Conservation (phyloP, 1,140 invertebrate genomes). For the Nephila pilipes region DNA sequence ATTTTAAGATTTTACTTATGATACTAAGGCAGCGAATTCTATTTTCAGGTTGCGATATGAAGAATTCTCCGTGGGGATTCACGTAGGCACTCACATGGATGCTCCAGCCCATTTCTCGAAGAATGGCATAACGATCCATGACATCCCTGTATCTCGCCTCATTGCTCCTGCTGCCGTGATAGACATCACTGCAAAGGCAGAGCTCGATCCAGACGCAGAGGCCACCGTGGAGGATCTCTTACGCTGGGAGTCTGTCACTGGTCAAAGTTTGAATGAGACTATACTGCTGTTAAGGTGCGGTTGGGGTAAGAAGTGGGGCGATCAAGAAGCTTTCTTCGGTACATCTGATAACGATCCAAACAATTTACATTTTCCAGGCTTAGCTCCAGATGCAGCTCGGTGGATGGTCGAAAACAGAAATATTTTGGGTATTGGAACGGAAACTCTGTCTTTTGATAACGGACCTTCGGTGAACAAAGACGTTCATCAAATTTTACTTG, state of each 20-base stretch:
- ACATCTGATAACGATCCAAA: slow-evolving; percentile 61
- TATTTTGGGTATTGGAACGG: slow-evolving; percentile 85
- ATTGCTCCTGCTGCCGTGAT: slow-evolving; percentile 81
- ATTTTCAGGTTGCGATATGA: slow-evolving; percentile 77
- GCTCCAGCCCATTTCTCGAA: slow-evolving; percentile 86
- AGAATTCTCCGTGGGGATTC: slow-evolving; percentile 78
- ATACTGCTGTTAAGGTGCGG: slow-evolving; percentile 84
- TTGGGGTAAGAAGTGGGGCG: slow-evolving; percentile 81
- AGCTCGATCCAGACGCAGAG: slow-evolving; percentile 78
- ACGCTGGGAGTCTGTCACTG: slow-evolving; percentile 78
- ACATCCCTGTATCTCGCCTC: slow-evolving; percentile 85
- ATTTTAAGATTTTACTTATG: no score
- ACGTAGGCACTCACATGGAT: slow-evolving; percentile 85
- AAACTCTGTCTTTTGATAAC: slow-evolving; percentile 85
- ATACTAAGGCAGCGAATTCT: neutral
- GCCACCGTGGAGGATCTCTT: slow-evolving; percentile 78
- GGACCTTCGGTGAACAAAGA: slow-evolving; percentile 81
- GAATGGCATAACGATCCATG: slow-evolving; percentile 83
- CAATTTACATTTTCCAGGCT: slow-evolving; percentile 81
- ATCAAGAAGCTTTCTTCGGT: slow-evolving; percentile 78
- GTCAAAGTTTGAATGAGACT: slow-evolving; percentile 77
- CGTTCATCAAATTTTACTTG: slow-evolving; percentile 37
- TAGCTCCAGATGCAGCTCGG: slow-evolving; percentile 83
- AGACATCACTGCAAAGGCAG: slow-evolving; percentile 79
- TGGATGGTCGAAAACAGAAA: slow-evolving; percentile 84